Base-by-base conservation (phyloP, 2,888 invertebrate species). In the Athalia cordata region DNA sequence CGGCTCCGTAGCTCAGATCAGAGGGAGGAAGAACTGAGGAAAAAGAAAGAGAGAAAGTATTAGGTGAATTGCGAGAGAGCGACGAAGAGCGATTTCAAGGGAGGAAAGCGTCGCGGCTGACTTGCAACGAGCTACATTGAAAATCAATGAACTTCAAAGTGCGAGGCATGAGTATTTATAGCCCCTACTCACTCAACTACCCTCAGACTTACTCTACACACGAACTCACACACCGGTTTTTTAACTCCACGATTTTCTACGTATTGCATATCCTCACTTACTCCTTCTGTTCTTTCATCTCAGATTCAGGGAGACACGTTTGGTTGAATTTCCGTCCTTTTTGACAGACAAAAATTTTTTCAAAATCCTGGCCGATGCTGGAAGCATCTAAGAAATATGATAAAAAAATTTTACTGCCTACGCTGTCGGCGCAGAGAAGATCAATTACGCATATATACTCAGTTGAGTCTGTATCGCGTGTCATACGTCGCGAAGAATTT, bases 91-190 rank as follows among this genome's bases (percentile, higher is more conserved):
- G 72, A 72, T 47, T 55, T n/a, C n/a, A 2, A 29, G 29, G 29
- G 15, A 55, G 68, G 68, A 68, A 52, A 29, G 52, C 55, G 68
- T 15, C 50, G 52, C 68, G 57, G 43, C 13, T 59, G 57, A 45
- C 59, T 59, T 13, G 13, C 57, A 57, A 80, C 74, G 77, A 79
- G 78, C 79, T 83, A 80, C 84, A 86, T 85, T 85, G 85, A 85
- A 86, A 86, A 85, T 85, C 85, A 85, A 85, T 85, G 85, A 84
- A 82, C 82, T 84, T 82, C 79, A 80, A 82, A 83, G 84, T 81
- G 82, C 77, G 80, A 82, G 81, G 79, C 80, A 80, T 67, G 80
- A 82, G 81, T 84, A 82, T 84, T 82, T 83, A 83, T 82, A 82
- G 81, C 67, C 70, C 77, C 45, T 62, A 13, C 72, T 45, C 72